Evolutionary conservation across 2,797 vertebrate species (phyloP).

Genomic region (Melanotaenia boesemani): DNA sequence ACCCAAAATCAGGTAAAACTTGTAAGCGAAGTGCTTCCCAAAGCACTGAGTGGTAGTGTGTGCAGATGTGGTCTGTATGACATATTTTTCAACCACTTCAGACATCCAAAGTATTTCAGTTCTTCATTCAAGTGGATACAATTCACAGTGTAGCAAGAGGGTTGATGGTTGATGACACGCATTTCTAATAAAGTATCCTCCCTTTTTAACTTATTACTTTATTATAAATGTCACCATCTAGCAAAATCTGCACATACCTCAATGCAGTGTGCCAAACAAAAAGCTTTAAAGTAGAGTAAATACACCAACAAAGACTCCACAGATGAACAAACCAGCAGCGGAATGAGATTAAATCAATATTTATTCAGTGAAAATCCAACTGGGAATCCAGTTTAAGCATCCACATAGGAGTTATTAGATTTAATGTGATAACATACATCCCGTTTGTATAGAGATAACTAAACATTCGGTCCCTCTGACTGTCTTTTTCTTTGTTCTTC

Average conservation of each 20-base stretch:
- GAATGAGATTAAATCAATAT: background rate
- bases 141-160: no score
- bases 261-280: background rate
- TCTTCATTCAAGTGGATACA: no score
- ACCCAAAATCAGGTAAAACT: conserved; percentile 86
- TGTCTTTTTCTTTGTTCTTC: conserved; percentile 10
- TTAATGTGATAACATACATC: background rate
- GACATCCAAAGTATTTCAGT: no score
- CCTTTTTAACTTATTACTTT: background rate
- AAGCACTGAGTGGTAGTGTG: no score
- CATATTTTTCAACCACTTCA: background rate
- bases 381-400: background rate
- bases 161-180: no score
- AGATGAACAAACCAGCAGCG: background rate
- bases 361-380: background rate
- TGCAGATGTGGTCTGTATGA: background rate
- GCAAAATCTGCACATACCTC: background rate
- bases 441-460: background rate
- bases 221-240: background rate
- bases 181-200: background rate
- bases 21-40: background rate
- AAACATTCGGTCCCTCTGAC: background rate
- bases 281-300: background rate
- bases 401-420: background rate
- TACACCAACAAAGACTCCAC: background rate